Base-by-base conservation (phyloP, 2,113 vertebrate genomes). In the Gasterosteus nipponicus region DNA sequence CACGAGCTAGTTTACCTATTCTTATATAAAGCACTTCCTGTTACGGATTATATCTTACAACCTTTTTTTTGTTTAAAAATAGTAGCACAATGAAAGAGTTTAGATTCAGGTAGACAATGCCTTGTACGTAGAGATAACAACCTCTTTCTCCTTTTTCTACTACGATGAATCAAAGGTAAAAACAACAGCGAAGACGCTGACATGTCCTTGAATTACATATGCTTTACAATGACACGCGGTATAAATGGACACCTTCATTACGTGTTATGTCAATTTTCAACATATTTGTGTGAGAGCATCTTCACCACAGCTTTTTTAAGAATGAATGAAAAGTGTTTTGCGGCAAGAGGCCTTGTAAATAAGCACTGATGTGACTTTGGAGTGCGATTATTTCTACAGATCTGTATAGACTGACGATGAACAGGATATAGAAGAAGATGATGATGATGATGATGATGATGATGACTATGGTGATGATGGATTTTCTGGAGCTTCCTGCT, bases 81-180 rank as follows among this genome's bases (percentile, higher is more conserved):
- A 94, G 94, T 73, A 95, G 94, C 94, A 95, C 95, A 95, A 94
- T 77, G 68, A 88, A 89, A 85, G 85, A 86, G 89, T 93, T 92
- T 94, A 94, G 93, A 94, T 93, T 95, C 94, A 95, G 94, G 94
- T 95, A 95, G 95, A 94, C 35, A 86, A 86, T 89, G 92, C 92
- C 92, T 94, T 93, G 92, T 95, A 89, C 93, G 86, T 95, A 94
- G 94, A 89, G 84, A 87, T 69, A 88, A 93, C 85, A 81, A 92
- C 92, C 89, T 93, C 91, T 90, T 91, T 87, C 84, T 92, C 89
- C 67, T 78, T 93, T 93, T 95, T 95, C 87, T 94, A 93, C 91
- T 85, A 82, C 41, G 2, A 81, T 42, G 46, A 86, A 79, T 83
- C 58, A 81, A 82, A 74, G 31, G 51, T 64, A 66, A 64, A 44